A percentile compares a stretch with the other conserved stretches of the same genome.
Conservation (phyloP, 2,797 vertebrate genomes). For the Hippopotamyrus pictus region DNA sequence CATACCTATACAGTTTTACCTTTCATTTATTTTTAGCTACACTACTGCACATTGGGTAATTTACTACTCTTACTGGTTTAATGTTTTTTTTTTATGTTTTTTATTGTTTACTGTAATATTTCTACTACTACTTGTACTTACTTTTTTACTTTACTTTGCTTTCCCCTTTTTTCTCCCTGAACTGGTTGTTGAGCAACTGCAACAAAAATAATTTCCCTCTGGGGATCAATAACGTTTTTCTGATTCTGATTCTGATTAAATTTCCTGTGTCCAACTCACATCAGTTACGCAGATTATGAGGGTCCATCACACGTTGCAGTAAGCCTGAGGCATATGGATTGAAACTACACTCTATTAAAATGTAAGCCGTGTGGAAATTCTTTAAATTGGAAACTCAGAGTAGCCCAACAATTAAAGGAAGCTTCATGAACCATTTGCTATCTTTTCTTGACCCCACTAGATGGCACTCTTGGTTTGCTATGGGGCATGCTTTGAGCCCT, state of each 20-base stretch:
- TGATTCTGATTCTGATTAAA: neutral
- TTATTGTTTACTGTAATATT: neutral
- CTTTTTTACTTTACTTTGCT: neutral
- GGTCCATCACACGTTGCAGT: neutral
- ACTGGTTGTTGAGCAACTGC: neutral
- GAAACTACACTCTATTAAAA: neutral
- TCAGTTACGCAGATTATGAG: neutral
- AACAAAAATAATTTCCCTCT: neutral
- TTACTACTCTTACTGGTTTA: neutral
- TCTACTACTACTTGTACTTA: neutral
- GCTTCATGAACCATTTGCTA: neutral
- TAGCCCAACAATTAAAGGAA: neutral
- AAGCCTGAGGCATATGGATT: neutral
- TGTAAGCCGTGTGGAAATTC: neutral
- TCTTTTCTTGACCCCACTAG: neutral
- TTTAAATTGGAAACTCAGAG: neutral
- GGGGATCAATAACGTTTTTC: neutral
- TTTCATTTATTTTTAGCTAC: neutral
- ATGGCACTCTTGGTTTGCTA: neutral
- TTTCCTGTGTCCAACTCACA: neutral
- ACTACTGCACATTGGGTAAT: neutral
- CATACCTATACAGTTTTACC: neutral
- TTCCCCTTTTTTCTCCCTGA: neutral
- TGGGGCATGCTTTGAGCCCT: neutral
- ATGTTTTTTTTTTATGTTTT: neutral